Evolutionary conservation across 2,888 invertebrate genomes (phyloP).

Genomic region (Proisotoma minuta): DNA sequence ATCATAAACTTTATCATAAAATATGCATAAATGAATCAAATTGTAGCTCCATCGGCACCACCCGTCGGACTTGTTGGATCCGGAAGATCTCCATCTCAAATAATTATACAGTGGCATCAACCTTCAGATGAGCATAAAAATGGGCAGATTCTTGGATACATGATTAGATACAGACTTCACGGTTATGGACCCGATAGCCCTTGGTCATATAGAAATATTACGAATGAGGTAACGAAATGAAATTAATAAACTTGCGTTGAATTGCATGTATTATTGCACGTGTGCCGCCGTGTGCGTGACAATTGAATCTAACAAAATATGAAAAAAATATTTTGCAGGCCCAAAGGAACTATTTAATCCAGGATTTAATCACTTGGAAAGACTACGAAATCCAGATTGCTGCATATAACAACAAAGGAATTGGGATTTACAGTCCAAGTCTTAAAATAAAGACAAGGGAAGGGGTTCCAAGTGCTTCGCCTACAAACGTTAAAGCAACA

Average conservation of each 20-base stretch:
- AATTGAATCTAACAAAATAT: background rate
- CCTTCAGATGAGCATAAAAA: slow-evolving; percentile 91
- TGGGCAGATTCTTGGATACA: slow-evolving; percentile 89
- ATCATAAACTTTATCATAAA: background rate
- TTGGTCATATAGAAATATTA: slow-evolving; percentile 86
- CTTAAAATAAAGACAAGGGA: slow-evolving; percentile 92
- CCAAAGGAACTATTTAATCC: slow-evolving; percentile 81
- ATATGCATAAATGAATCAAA: background rate
- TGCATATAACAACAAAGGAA: slow-evolving; percentile 93
- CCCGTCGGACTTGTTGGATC: slow-evolving; percentile 92
- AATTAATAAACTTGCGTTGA: background rate
- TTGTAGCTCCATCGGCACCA: slow-evolving; percentile 87
- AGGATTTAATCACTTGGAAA: slow-evolving; percentile 94
- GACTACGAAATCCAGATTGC: slow-evolving; percentile 95
- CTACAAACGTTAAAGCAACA: slow-evolving; percentile 70
- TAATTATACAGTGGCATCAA: slow-evolving; percentile 92
- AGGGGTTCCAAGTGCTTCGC: slow-evolving; percentile 89
- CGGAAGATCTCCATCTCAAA: slow-evolving; percentile 87
- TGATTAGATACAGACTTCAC: slow-evolving; percentile 81
- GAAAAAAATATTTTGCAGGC: slow-evolving; percentile 54
- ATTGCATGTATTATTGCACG: background rate
- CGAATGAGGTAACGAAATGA: slow-evolving; percentile 62
- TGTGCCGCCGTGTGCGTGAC: background rate
- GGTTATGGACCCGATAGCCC: slow-evolving; percentile 82
- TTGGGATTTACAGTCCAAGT: slow-evolving; percentile 84